Evolutionary conservation across 2,888 invertebrate species (phyloP), one percentile per base, ranked within the genome.

Genomic region (Meteorus colon): DNA sequence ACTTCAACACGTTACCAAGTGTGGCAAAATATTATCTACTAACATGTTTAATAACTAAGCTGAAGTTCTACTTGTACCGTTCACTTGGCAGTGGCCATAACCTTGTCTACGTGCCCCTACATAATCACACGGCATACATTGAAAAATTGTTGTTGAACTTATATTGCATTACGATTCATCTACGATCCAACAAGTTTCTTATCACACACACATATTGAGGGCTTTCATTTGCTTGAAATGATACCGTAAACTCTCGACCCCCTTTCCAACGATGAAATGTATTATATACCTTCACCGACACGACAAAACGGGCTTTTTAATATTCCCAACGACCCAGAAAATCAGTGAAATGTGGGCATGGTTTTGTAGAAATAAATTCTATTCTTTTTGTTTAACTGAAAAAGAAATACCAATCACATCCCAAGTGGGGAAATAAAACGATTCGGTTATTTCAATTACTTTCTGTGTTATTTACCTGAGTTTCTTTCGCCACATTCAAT

Each of bases 401-500:
- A 27, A 31, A 27, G 4, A 31, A 62, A 62, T 24, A 62, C 24
- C 10, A 62, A 24, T 29, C 14, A 4, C 60, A 62, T 27, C 8
- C 65, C 24, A 69, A 73, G 69, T 65, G 65, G 65, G 73, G 37
- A 41, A 65, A 66, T 51, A 48, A 14, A 19, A 3, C 12, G 5
- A 27, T 24, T 8, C 59, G 19, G 12, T 10, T 4, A 27, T 12
- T n/a, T 8, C n/a, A 12, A 16, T 48, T 60, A 3, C 19, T 27
- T 27, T 27, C 3, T 24, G 62, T 16, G 14, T 10, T 16, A 48
- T 29, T 86, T 82, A 89, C 89, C 86, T 87, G 88, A n/a, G 86
- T 86, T 77, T 87, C 89, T 78, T 87, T 88, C 63, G 89, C 86
- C 34, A 84, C 83, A 75, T 88, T 89, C 65, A 87, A 81, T 62